Evolutionary conservation across 2,888 invertebrate genomes (phyloP).

Genomic region (Sturmia bella): DNA sequence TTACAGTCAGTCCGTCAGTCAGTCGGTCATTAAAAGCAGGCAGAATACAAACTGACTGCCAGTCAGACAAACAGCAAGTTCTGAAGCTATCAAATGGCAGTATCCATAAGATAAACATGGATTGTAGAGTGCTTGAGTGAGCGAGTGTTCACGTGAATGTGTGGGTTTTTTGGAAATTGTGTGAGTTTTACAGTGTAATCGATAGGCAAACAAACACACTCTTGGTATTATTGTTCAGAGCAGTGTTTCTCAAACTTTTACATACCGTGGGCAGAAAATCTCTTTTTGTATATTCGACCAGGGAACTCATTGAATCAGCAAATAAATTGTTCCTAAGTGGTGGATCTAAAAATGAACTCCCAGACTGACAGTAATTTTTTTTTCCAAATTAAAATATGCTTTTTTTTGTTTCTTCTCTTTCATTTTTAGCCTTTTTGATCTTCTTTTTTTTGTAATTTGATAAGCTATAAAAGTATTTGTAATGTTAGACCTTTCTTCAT

Average conservation of each 20-base stretch:
- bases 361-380: no score
- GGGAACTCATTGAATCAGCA: no score
- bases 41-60: not conserved
- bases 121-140: slow-evolving; percentile 41
- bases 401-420: no score
- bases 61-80: not conserved
- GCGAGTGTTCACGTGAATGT: not conserved
- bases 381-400: no score
- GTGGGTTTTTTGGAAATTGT: slow-evolving; percentile 48
- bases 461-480: no score
- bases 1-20: not conserved
- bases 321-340: no score
- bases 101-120: slow-evolving; percentile 25
- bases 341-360: no score
- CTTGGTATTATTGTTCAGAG: not conserved
- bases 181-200: slow-evolving; percentile 33
- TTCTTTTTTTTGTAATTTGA: no score
- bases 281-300: no score
- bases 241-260: slow-evolving; percentile 24
- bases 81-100: slow-evolving; percentile 32
- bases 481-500: no score
- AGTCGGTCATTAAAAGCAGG: not conserved
- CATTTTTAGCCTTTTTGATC: no score
- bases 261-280: not conserved
- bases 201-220: not conserved